These are phyloP conservation scores for Microtus oregoni DNA, from an alignment of 2,113 vertebrate genomes.

Conservation along the genomic window DNA sequence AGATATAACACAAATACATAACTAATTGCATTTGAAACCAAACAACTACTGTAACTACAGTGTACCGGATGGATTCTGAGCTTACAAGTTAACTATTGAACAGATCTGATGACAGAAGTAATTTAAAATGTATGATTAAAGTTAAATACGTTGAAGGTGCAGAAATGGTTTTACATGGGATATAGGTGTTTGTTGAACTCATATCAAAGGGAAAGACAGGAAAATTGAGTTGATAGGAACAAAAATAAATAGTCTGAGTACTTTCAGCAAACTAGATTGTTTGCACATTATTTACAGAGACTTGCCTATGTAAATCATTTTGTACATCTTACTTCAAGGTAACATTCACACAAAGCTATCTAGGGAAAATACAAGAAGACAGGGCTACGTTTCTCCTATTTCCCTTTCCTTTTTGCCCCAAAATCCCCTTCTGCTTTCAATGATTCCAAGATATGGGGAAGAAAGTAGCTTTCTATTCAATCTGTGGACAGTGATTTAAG, in stretches of 20 bases:
- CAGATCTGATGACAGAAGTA: constrained; percentile 66
- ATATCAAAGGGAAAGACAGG: not conserved
- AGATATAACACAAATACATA: constrained; percentile 54
- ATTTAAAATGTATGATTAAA: constrained; percentile 61
- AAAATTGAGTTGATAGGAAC: not conserved
- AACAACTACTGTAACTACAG: not conserved
- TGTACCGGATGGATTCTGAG: constrained; percentile 68
- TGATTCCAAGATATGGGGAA: not conserved
- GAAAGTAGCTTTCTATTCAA: not conserved
- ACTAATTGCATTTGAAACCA: constrained; percentile 51
- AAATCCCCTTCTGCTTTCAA: not conserved
- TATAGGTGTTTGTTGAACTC: constrained; percentile 28
- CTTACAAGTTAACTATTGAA: constrained; percentile 71
- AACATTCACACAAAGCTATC: not conserved
- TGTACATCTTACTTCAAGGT: not conserved
- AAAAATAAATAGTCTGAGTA: not conserved
- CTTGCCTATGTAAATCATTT: not conserved
- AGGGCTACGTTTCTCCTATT: not conserved
- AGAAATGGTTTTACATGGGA: constrained; percentile 67
- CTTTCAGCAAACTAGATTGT: not conserved
- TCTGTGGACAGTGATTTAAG: not conserved
- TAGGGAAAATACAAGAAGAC: not conserved
- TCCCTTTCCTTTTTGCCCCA: not conserved
- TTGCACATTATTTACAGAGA: not conserved
- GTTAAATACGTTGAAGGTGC: constrained; percentile 36